These are phyloP conservation scores for Mesorhabditis spiculigera DNA, from an alignment of 2,888 invertebrate species.

Conservation along the genomic window DNA sequence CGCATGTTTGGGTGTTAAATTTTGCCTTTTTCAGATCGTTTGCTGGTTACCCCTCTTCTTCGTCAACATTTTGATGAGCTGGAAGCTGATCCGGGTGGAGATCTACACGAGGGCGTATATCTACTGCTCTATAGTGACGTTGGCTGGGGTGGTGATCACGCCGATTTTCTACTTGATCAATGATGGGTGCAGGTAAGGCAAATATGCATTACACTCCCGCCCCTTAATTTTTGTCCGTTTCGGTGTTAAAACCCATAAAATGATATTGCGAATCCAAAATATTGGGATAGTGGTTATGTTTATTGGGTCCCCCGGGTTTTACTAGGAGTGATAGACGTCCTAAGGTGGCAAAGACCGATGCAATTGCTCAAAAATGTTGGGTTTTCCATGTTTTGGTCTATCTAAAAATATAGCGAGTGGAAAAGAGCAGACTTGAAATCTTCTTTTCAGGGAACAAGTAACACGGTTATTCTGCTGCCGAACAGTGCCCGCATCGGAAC, in stretches of 20 bases:
- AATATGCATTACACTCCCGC: too few species aligned
- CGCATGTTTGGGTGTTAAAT: too few species aligned
- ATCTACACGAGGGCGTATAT: neutral
- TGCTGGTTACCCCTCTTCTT: constrained; percentile 35
- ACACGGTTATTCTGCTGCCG: constrained; percentile 6
- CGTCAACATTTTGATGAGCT: constrained; percentile 10
- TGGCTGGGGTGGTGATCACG: neutral
- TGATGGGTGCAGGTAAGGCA: neutral
- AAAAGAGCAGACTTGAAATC: too few species aligned
- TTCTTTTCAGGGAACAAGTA: neutral
- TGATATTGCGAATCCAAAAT: too few species aligned
- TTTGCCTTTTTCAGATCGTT: constrained; percentile 17
- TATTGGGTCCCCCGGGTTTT: too few species aligned
- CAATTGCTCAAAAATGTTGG: neutral
- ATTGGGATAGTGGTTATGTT: too few species aligned
- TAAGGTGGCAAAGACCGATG: too few species aligned
- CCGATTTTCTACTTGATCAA: constrained; percentile 5
- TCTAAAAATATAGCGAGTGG: too few species aligned
- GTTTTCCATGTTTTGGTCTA: too few species aligned
- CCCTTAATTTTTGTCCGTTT: too few species aligned
- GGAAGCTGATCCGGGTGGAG: neutral
- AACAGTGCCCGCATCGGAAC: neutral
- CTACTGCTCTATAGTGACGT: neutral
- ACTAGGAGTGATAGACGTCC: too few species aligned
- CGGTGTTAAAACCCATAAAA: too few species aligned